Conservation (phyloP, 2,113 vertebrate species). For the Pyxicephalus adspersus region DNA sequence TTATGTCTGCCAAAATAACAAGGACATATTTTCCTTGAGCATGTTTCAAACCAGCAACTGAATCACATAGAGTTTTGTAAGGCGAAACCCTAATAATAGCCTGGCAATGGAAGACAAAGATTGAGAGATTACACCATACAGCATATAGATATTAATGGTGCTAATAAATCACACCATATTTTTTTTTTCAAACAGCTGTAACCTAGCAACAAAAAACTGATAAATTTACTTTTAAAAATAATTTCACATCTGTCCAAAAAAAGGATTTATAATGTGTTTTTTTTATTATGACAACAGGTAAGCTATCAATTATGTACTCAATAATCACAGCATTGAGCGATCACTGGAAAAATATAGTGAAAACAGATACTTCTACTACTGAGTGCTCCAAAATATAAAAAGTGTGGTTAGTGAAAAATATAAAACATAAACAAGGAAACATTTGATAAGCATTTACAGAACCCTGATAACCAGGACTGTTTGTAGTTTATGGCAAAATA, state of each 20-base stretch:
- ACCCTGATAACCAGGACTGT: no score
- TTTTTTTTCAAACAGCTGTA: constrained; percentile 37
- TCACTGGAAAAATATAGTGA: background rate
- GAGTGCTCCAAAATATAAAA: background rate
- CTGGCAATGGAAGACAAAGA: constrained; percentile 31
- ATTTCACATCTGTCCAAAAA: constrained; percentile 50
- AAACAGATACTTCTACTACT: background rate
- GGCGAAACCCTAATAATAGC: constrained; percentile 29
- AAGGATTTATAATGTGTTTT: constrained; percentile 41
- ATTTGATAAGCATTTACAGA: no score
- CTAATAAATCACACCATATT: constrained; percentile 42
- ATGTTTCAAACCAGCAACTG: constrained; percentile 13
- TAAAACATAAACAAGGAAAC: no score
- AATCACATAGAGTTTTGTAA: constrained; percentile 24
- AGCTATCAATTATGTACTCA: constrained; percentile 42
- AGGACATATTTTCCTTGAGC: constrained; percentile 45
- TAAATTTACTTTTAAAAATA: constrained; percentile 46
- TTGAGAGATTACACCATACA: constrained; percentile 42
- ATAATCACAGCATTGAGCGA: constrained; percentile 30
- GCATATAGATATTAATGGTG: constrained; percentile 49
- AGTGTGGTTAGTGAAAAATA: background rate
- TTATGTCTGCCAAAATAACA: constrained; percentile 44
- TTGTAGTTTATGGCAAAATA: no score
- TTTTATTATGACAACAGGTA: constrained; percentile 33
- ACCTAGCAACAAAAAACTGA: constrained; percentile 48